phyloP scores from a whole-genome alignment of 2,888 invertebrate genomes.

The Catocala fraxini region DNA sequence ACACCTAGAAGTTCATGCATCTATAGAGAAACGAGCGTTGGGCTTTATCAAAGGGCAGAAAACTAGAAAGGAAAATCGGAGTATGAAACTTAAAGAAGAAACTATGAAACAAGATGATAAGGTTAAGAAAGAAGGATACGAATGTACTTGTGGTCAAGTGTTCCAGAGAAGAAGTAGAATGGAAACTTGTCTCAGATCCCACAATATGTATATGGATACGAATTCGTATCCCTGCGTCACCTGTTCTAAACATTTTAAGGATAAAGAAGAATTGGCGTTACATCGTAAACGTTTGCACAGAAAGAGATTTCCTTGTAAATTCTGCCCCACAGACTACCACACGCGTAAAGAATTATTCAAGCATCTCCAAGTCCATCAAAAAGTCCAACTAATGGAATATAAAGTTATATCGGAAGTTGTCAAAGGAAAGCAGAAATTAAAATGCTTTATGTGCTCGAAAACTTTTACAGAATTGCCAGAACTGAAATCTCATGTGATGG shows the following conservation, averaged over 20 bases:
- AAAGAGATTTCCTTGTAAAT: constrained; percentile 80
- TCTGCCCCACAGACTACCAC: constrained; percentile 82
- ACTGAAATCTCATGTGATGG: constrained; percentile 78
- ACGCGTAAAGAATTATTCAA: constrained; percentile 78
- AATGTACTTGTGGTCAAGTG: constrained; percentile 75
- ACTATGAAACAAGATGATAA: constrained; percentile 35
- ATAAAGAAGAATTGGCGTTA: constrained; percentile 68
- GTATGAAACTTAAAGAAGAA: constrained; percentile 48
- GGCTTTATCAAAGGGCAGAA: constrained; percentile 65
- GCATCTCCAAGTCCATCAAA: constrained; percentile 79
- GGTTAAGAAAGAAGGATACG: constrained; percentile 68
- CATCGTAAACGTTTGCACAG: constrained; percentile 76
- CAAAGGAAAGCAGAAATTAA: constrained; percentile 74
- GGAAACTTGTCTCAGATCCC: constrained; percentile 78
- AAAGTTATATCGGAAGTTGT: constrained; percentile 81
- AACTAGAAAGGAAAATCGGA: constrained; percentile 62
- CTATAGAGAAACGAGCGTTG: constrained; percentile 70
- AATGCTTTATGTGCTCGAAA: constrained; percentile 78
- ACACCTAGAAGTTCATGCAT: constrained; percentile 71
- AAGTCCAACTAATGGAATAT: constrained; percentile 81
- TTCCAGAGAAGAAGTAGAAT: constrained; percentile 74
- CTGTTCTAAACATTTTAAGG: constrained; percentile 72
- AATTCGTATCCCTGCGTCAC: constrained; percentile 67
- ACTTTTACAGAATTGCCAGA: constrained; percentile 71
- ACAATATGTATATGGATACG: constrained; percentile 62